Evolutionary conservation across 1,140 invertebrate genomes (phyloP).

Genomic region (Zaprionus ornatus): DNA sequence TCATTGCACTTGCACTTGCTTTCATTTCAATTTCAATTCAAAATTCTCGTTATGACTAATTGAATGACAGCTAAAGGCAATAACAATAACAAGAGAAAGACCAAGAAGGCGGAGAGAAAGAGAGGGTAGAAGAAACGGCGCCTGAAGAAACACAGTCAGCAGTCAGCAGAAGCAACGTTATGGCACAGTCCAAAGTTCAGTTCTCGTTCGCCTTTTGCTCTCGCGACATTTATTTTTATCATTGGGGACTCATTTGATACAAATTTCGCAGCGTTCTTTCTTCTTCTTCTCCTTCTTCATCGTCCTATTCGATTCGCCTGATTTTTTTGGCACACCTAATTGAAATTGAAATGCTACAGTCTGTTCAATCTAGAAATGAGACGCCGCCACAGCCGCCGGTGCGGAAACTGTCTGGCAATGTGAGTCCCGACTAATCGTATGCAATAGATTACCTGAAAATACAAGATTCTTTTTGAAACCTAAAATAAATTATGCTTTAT

Average conservation of each 20-base stretch:
- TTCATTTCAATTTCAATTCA: slow-evolving; percentile 17
- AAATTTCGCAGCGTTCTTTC: neutral
- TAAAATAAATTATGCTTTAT: slow-evolving; percentile 1
- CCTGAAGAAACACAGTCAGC: neutral
- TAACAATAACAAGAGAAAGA: neutral
- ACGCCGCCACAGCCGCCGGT: slow-evolving; percentile 1
- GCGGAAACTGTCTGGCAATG: slow-evolving; percentile 7
- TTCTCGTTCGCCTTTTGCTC: neutral
- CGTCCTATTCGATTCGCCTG: neutral
- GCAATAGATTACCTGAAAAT: neutral
- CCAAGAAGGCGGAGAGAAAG: neutral
- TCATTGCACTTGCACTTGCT: slow-evolving; percentile 31
- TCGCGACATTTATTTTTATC: slow-evolving; percentile 4
- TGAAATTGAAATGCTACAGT: slow-evolving; percentile 20
- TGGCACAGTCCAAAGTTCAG: slow-evolving; percentile 2
- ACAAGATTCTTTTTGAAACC: neutral
- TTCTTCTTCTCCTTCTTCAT: neutral
- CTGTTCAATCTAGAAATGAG: slow-evolving; percentile 13
- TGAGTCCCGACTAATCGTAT: neutral
- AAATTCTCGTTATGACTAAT: slow-evolving; percentile 32
- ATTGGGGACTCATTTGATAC: slow-evolving; percentile 22
- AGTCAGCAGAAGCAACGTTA: neutral
- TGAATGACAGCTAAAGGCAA: slow-evolving; percentile 24
- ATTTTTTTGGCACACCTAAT: slow-evolving; percentile 19
- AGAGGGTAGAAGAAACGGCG: neutral